phyloP scores from a whole-genome alignment of 2,113 vertebrate genomes.

The Cheilinus undulatus region DNA sequence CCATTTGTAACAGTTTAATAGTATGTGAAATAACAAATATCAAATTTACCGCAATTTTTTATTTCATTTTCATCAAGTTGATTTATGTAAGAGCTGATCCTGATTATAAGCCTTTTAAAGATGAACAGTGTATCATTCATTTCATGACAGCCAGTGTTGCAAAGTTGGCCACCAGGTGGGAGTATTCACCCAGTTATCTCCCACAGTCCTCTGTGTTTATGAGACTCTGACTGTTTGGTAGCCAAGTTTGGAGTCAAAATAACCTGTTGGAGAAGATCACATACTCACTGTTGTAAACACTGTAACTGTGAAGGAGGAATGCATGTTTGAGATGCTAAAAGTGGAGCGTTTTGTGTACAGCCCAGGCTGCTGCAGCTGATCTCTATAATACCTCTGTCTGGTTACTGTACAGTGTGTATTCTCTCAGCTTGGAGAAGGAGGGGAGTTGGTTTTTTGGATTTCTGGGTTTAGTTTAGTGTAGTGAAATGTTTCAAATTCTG shows the following conservation, averaged over 20 bases:
- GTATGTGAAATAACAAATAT: not conserved
- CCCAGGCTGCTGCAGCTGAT: conserved; percentile 1
- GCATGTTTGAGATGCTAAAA: conserved; percentile 39
- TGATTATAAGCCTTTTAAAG: too few species aligned
- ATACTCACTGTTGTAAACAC: conserved; percentile 48
- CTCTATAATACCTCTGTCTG: conserved; percentile 22
- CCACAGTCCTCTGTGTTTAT: conserved; percentile 31
- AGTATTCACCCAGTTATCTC: conserved; percentile 39
- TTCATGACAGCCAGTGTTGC: not conserved
- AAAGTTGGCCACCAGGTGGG: conserved; percentile 67
- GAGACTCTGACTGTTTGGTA: conserved; percentile 33
- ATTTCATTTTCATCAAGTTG: too few species aligned
- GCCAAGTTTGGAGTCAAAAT: conserved; percentile 61
- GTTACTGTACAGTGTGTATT: conserved; percentile 52
- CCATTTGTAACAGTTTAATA: too few species aligned
- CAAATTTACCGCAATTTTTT: too few species aligned
- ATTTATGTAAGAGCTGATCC: too few species aligned
- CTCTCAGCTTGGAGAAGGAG: conserved; percentile 25
- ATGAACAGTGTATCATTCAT: too few species aligned
- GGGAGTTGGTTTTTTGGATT: conserved; percentile 49
- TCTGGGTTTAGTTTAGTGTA: conserved; percentile 57
- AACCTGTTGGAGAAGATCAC: conserved; percentile 74
- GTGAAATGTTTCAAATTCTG: conserved; percentile 72
- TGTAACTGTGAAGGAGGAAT: conserved; percentile 33
- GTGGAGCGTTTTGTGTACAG: conserved; percentile 15